Conservation (phyloP, 2,888 invertebrate genomes). For the Ectropis crepuscularia region DNA sequence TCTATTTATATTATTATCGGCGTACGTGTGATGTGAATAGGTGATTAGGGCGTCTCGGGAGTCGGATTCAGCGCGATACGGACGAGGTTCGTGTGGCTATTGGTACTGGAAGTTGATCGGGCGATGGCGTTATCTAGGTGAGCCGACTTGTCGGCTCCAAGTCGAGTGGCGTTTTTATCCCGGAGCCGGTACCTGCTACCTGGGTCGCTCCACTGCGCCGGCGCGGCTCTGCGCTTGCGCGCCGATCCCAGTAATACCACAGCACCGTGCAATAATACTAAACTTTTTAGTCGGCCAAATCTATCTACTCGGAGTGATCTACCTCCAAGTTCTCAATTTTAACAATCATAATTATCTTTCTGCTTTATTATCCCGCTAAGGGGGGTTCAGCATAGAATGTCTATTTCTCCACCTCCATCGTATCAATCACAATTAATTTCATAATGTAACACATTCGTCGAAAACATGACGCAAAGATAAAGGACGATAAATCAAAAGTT, state of each 20-base stretch:
- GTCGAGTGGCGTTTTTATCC: slow-evolving; percentile 82
- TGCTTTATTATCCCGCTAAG: no score
- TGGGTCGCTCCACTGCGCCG: slow-evolving; percentile 52
- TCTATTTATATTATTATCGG: slow-evolving; percentile 78
- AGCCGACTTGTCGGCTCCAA: slow-evolving; percentile 72
- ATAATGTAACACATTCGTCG: slow-evolving; percentile 47
- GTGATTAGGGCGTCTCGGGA: slow-evolving; percentile 65
- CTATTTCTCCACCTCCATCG: slow-evolving; percentile 1
- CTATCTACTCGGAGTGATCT: no score
- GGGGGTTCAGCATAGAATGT: no score
- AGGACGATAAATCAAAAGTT: slow-evolving; percentile 62
- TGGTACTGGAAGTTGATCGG: slow-evolving; percentile 51
- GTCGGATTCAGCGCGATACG: slow-evolving; percentile 58
- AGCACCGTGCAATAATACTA: slow-evolving; percentile 55
- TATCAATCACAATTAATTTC: slow-evolving; percentile 48
- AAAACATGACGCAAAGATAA: slow-evolving; percentile 58
- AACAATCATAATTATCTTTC: no score
- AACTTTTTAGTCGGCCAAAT: no score
- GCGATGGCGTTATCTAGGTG: slow-evolving; percentile 72
- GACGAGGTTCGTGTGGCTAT: slow-evolving; percentile 46
- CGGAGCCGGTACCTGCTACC: slow-evolving; percentile 64
- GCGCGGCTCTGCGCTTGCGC: background rate
- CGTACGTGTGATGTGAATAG: slow-evolving; percentile 76
- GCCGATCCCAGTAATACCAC: slow-evolving; percentile 53
- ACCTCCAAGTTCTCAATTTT: no score